These are phyloP conservation scores for Dryas iulia DNA, from an alignment of 1,140 invertebrate species.

Conservation along the genomic window DNA sequence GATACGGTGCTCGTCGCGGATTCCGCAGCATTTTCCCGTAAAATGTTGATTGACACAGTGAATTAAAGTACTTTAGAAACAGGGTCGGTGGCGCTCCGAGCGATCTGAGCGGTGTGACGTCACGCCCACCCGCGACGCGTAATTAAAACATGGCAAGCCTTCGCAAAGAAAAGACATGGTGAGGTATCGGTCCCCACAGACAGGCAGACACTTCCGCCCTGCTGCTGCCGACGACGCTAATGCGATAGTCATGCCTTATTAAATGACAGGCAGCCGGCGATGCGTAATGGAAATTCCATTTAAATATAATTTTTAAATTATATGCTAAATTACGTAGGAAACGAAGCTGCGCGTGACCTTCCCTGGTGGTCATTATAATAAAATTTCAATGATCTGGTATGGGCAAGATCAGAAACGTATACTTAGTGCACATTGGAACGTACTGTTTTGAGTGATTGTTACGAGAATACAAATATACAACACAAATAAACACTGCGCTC, in stretches of 20 bases:
- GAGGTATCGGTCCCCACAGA: too few species aligned
- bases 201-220: too few species aligned
- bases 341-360: background rate
- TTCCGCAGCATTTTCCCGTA: background rate
- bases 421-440: background rate
- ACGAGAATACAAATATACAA: background rate
- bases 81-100: too few species aligned
- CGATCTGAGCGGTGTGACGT: too few species aligned
- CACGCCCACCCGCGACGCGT: constrained; percentile 11
- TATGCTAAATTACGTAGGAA: background rate
- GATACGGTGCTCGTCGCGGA: background rate
- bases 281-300: background rate
- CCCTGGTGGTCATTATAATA: background rate
- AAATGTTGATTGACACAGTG: background rate
- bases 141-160: background rate
- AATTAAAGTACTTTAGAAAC: background rate
- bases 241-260: constrained; percentile 3
- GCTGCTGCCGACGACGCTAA: background rate
- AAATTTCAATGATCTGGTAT: background rate
- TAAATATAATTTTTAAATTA: background rate
- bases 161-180: too few species aligned
- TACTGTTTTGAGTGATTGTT: background rate
- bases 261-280: background rate
- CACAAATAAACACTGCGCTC: too few species aligned
- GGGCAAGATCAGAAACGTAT: background rate